These are phyloP conservation scores for Gnathonemus longibarbis DNA, from an alignment of 2,113 vertebrate genomes.

Conservation along the genomic window DNA sequence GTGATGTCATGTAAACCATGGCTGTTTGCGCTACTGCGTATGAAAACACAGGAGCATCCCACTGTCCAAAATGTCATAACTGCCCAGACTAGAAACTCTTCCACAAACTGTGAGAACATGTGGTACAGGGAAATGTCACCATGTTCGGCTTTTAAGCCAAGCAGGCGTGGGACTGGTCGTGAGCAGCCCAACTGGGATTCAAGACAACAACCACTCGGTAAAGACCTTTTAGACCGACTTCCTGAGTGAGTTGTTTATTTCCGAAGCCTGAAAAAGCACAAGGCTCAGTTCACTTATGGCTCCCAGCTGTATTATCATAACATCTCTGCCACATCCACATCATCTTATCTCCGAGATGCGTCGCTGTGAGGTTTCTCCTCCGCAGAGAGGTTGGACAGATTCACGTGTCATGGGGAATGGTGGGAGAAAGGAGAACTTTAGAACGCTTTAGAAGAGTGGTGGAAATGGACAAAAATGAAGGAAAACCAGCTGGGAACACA, in stretches of 20 bases:
- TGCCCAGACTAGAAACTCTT: neutral
- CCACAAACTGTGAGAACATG: neutral
- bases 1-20: neutral
- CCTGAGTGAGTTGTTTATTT: neutral
- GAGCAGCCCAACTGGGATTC: neutral
- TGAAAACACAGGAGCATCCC: no score
- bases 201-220: neutral
- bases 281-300: neutral
- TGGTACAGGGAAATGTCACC: neutral
- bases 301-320: neutral
- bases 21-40: neutral
- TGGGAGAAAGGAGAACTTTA: neutral
- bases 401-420: neutral
- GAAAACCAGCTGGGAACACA: neutral
- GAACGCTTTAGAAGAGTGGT: neutral
- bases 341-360: neutral
- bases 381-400: neutral
- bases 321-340: neutral
- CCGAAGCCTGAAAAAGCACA: neutral
- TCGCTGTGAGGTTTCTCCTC: neutral
- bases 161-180: neutral
- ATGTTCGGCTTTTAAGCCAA: neutral
- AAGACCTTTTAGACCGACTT: neutral
- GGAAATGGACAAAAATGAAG: neutral
- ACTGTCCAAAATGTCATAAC: neutral